Base-by-base conservation (phyloP, 2,797 vertebrate species). In the Lagocephalus sceleratus region DNA sequence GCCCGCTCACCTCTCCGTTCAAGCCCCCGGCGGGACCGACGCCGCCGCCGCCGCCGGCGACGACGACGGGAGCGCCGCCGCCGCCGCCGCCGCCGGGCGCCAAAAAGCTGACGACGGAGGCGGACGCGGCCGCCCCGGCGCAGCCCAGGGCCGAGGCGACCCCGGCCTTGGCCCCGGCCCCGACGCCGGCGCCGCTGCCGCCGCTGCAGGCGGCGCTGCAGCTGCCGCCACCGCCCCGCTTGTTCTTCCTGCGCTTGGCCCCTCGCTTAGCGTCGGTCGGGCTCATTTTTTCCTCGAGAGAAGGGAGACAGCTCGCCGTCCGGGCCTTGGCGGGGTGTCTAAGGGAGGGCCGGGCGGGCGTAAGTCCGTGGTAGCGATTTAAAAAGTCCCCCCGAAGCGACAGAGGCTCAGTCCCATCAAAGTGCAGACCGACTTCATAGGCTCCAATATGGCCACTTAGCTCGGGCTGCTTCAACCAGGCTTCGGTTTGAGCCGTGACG, bases 231-330 rank as follows among this genome's bases (percentile, higher is more conserved):
- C 94, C 94, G 91, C 94, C 94, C 85, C 95, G 93, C 93, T 97
- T 96, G 89, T 95, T 95, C 94, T 97, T 97, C 91, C 95, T 94
- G 88, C 95, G 94, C 87, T 94, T 96, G 85, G 95, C 94, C 88
- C 95, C 95, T 83, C 95, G 92, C 87, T 97, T 98, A 83, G 95
- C 95, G 91, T 97, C 95, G 89, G 95, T 96, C 68, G 95, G 95
- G 86, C 95, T 97, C 95, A 98, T 97, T 86, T 87, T 68, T 76
- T 51, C 63, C 81, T 68, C 77, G 79, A 51, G 63, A 79, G 57
- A 66, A 60, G 54, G 57, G 79, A 85, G 87, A 87, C 86, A 89
- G 87, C 89, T 84, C 84, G 88, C 84, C 85, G 88, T 85, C 81
- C 85, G 73, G 67, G 77, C 68, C 68, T 66, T 75, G 75, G 81